Conservation (phyloP, 2,888 invertebrate genomes). For the Rhagonycha fulva region DNA sequence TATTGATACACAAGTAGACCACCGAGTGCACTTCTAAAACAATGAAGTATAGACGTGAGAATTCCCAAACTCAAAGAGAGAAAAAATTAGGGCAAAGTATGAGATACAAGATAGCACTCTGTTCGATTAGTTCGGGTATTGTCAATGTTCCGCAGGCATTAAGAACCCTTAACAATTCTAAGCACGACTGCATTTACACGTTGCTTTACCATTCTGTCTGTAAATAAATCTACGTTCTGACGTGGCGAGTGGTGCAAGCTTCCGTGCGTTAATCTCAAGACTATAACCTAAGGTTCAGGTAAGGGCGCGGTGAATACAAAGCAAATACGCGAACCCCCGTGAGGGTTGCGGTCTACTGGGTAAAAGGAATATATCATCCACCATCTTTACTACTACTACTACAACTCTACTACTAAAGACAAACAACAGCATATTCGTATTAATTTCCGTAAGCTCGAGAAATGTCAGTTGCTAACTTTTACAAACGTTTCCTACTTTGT, state of each 20-base stretch:
- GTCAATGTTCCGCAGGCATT: conserved; percentile 22
- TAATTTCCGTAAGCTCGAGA: conserved; percentile 17
- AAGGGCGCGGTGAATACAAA: conserved; percentile 27
- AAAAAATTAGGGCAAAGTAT: conserved; percentile 1
- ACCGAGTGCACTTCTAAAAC: conserved; percentile 18
- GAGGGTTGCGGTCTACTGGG: conserved; percentile 23
- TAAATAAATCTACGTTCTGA: conserved; percentile 28
- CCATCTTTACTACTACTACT: conserved; percentile 15
- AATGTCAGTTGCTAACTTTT: background rate
- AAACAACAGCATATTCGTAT: conserved; percentile 28
- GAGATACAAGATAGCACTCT: conserved; percentile 20
- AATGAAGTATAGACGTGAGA: conserved; percentile 21
- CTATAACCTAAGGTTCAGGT: conserved; percentile 11
- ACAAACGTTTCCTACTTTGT: background rate
- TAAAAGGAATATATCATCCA: conserved; percentile 27
- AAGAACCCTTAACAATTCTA: conserved; percentile 17
- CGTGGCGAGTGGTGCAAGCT: conserved; percentile 26
- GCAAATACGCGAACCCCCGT: conserved; percentile 17
- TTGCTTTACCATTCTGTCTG: conserved; percentile 31
- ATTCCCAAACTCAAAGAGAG: background rate
- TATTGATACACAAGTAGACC: conserved; percentile 12
- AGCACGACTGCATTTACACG: conserved; percentile 30
- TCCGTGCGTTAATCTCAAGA: conserved; percentile 30
- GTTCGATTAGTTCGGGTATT: conserved; percentile 26
- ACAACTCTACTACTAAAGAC: conserved; percentile 12